Percentiles rank a stretch among this genome's conserved stretches.
These are phyloP conservation scores for Acrocephalus arundinaceus DNA, from an alignment of 2,113 vertebrate species.

Conservation along the genomic window DNA sequence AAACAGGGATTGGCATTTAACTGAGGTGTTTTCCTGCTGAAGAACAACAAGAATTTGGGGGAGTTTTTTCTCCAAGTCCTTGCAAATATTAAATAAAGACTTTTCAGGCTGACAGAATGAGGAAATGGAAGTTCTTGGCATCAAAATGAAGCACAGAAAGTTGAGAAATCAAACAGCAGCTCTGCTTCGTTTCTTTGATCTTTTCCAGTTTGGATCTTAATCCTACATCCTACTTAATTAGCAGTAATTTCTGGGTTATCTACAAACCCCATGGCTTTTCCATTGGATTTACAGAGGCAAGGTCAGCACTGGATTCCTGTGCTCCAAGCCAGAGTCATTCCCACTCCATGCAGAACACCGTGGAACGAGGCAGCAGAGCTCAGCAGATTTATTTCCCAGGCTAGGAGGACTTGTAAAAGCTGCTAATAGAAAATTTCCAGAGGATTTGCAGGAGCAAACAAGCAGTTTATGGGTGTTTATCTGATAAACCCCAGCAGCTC, in stretches of 20 bases:
- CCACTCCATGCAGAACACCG: neutral
- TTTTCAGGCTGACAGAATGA: neutral
- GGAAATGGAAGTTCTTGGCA: neutral
- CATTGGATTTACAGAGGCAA: neutral
- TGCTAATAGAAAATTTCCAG: neutral
- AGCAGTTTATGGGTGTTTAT: neutral
- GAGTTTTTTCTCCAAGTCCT: neutral
- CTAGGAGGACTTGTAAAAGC: neutral
- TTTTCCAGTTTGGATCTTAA: neutral
- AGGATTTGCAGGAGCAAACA: neutral
- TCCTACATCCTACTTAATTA: neutral
- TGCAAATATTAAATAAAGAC: neutral
- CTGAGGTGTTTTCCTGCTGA: neutral
- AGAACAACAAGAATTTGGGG: neutral
- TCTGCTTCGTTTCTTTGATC: neutral
- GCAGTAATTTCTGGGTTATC: neutral
- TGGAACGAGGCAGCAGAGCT: fast-evolving
- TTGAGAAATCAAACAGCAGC: neutral
- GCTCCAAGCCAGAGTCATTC: neutral
- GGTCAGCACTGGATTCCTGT: no score
- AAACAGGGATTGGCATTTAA: neutral
- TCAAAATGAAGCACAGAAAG: neutral
- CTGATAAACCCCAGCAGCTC: neutral
- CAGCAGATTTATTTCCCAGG: neutral
- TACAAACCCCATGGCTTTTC: neutral